Conservation (phyloP, 2,888 invertebrate species). For the Eudemis profundana region DNA sequence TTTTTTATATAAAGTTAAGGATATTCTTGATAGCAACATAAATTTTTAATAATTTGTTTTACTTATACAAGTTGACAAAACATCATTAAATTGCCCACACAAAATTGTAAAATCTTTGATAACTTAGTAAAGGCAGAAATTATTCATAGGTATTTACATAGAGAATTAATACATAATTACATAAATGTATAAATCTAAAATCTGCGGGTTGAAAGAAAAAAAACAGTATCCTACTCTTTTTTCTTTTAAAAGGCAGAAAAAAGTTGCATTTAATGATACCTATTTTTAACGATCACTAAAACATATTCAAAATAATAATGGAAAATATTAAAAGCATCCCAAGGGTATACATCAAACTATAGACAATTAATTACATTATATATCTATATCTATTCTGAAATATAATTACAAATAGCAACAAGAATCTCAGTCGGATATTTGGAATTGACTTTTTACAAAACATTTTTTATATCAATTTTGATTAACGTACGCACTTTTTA, state of each 20-base stretch:
- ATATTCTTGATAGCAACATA: no score
- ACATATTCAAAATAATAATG: constrained; percentile 28
- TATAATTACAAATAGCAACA: constrained; percentile 61
- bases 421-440: constrained; percentile 70
- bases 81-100: background rate
- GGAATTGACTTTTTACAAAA: constrained; percentile 67
- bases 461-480: constrained; percentile 30
- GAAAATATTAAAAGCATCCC: constrained; percentile 8
- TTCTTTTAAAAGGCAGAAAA: background rate
- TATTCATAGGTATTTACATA: constrained; percentile 11
- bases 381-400: constrained; percentile 35
- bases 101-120: constrained; percentile 18
- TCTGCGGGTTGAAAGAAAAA: background rate
- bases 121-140: background rate
- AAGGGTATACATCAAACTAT: constrained; percentile 45
- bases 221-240: background rate
- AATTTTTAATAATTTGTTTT: background rate
- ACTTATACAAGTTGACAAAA: background rate
- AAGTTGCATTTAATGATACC: background rate
- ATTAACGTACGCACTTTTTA: constrained; percentile 40
- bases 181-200: background rate
- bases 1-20: no score
- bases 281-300: constrained; percentile 13
- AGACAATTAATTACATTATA: constrained; percentile 44
- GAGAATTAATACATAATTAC: background rate